A percentile compares a stretch with the other conserved stretches of the same genome.
Conservation (phyloP, 2,113 vertebrate species). For the Okapia johnstoni region DNA sequence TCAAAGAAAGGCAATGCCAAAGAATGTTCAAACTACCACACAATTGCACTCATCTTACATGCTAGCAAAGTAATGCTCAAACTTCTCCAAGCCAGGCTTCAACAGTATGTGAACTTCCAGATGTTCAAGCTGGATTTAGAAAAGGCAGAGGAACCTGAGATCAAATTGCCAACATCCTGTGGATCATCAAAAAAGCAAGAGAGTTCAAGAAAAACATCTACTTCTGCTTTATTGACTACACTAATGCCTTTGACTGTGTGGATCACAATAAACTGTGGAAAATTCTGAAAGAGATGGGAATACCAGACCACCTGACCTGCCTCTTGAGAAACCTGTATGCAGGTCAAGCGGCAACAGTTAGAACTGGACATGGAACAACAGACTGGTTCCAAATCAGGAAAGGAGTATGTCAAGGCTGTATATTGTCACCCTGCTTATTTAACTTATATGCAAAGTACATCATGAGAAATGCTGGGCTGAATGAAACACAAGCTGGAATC, state of each 20-base stretch:
- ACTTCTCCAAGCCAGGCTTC: not conserved
- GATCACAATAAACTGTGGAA: not conserved
- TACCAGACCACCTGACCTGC: not conserved
- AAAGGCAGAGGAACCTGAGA: not conserved
- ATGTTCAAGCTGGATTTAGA: not conserved
- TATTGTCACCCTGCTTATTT: not conserved
- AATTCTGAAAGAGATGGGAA: not conserved
- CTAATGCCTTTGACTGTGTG: not conserved
- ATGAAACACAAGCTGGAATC: not conserved
- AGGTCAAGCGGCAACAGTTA: not conserved
- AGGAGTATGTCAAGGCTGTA: not conserved
- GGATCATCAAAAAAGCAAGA: not conserved
- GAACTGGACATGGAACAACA: not conserved
- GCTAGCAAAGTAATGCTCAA: not conserved
- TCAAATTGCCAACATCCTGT: not conserved
- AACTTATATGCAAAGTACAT: not conserved
- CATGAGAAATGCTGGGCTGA: fast-evolving
- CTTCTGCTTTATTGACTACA: not conserved
- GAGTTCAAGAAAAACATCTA: not conserved
- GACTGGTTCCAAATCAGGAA: not conserved
- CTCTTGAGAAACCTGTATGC: not conserved
- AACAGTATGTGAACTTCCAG: not conserved
- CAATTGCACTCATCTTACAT: not conserved
- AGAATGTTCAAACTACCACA: not conserved
- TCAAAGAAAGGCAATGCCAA: not conserved